A percentile compares a stretch with the other conserved stretches of the same genome.
Conservation (phyloP, 2,113 vertebrate species). For the Heliornis fulica region DNA sequence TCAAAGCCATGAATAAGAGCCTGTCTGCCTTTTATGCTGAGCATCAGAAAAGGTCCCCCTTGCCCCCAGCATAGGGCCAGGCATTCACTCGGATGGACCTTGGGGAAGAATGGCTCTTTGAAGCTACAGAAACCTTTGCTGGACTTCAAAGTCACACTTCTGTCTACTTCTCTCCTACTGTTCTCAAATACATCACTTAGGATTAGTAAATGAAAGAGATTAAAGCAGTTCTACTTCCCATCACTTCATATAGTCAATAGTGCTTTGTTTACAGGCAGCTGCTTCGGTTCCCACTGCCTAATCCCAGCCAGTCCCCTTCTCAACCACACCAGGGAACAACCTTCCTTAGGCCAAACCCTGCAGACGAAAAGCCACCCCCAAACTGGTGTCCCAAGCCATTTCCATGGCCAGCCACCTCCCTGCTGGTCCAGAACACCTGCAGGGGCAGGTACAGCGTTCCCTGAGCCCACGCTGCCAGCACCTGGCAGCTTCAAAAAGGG, state of each 20-base stretch:
- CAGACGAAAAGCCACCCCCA: not conserved
- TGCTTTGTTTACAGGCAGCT: slow-evolving; percentile 31
- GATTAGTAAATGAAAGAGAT: slow-evolving; percentile 53
- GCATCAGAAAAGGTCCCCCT: not conserved
- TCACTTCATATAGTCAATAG: not conserved
- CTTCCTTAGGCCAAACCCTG: accelerated
- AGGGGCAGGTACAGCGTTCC: not conserved
- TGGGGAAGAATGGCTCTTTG: slow-evolving; percentile 29
- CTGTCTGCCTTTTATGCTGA: not conserved
- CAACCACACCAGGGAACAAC: not conserved
- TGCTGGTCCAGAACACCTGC: not conserved
- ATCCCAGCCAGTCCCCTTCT: not conserved
- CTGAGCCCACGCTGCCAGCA: accelerated
- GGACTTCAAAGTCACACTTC: slow-evolving; percentile 30
- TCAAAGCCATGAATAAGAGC: slow-evolving; percentile 25
- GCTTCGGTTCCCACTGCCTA: not conserved
- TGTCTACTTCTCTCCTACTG: slow-evolving; percentile 1
- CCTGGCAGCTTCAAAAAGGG: not conserved
- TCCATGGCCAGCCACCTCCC: not conserved
- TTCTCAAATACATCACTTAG: not conserved
- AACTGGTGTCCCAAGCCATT: not conserved
- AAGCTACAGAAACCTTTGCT: not conserved
- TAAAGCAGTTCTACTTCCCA: slow-evolving; percentile 2
- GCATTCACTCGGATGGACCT: no score
- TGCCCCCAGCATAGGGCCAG: not conserved